Evolutionary conservation across 2,888 invertebrate species (phyloP), one percentile per base, ranked within the genome.

Genomic region (Drosophila stalkeri): DNA sequence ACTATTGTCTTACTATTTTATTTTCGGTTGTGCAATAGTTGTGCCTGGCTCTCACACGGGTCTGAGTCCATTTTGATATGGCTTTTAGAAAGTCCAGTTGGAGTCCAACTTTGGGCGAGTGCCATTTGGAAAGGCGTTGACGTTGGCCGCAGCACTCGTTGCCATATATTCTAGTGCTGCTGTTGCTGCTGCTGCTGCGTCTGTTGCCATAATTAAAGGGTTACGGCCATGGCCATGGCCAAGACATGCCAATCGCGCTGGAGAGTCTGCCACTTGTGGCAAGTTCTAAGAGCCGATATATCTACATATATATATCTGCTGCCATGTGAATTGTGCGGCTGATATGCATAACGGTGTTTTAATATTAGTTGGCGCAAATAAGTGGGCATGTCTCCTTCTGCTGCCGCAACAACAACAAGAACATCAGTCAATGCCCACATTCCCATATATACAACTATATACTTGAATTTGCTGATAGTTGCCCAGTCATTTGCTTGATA

Each of bases 341-440:
- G 90, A 90, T 90, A 86, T 86, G 84, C 90, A 86, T 90, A 86
- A 86, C 85, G 85, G 90, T 80, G 89, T 82, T 90, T 85, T 90
- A 88, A 90, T 85, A 90, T 90, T 80, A 82, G 90, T 73, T 86
- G 90, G 72, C 80, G 73, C 83, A 77, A 82, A 88, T 82, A 75
- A 71, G 86, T 82, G 90, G 82, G 82, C 88, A 79, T 75, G 80
- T 88, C 76, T 72, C 70, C 69, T 35, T 47, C 49, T 56, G 68
- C 60, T 67, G 55, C 18, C 46, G 47, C 74, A 23, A n/a, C 27
- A 46, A 23, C 49, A 16, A n/a, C n/a, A n/a, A 14, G 31, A 39
- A 14, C 43, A 46, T 16, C 46, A 44, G 20, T 59, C 75, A 79
- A 63, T 74, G 64, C 65, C 62, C 66, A 67, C 56, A 74, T 52